Conservation (phyloP, 2,113 vertebrate genomes). For the Oenanthe melanoleuca region DNA sequence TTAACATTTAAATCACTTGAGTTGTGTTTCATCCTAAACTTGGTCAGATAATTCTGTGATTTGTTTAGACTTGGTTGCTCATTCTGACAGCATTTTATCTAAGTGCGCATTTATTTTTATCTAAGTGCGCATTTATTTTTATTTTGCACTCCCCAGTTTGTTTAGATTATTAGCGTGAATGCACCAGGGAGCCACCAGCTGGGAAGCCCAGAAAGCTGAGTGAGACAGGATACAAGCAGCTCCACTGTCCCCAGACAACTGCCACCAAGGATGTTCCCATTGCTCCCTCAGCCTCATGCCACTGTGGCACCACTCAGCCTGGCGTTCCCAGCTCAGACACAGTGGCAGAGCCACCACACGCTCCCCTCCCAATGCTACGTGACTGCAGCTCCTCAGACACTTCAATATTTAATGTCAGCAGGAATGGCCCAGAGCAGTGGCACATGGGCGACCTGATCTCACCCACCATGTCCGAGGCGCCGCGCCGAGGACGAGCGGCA, state of each 20-base stretch:
- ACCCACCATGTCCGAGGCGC: neutral
- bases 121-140: neutral
- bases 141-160: neutral
- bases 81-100: neutral
- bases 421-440: neutral
- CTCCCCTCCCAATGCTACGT: neutral
- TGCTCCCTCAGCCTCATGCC: neutral
- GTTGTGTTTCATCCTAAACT: neutral
- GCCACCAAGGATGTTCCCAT: accelerated
- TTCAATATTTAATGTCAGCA: neutral
- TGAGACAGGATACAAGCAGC: neutral
- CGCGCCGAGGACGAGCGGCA: accelerated
- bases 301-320: neutral
- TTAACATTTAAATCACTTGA: neutral
- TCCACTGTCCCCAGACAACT: accelerated
- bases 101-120: neutral
- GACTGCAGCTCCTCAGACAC: neutral
- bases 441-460: neutral
- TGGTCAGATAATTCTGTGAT: neutral
- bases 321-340: accelerated
- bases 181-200: neutral
- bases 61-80: neutral
- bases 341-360: neutral
- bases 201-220: neutral
- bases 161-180: neutral